These are phyloP conservation scores for Clytia hemisphaerica DNA, from an alignment of 30 jellyfish, hydroid and myxozoan species.

Conservation along the genomic window DNA sequence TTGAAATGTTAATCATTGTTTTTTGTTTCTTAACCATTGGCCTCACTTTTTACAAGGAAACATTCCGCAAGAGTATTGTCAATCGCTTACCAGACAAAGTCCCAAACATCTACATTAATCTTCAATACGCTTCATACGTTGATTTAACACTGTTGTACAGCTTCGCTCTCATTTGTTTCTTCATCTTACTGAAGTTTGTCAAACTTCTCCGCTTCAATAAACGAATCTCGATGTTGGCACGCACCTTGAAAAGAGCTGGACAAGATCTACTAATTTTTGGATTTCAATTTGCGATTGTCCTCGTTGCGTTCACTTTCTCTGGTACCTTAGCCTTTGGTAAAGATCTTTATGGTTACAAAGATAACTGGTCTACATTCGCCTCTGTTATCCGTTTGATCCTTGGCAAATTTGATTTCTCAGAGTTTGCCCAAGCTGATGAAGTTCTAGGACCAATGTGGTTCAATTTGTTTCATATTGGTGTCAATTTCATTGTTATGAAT, in stretches of 20 bases:
- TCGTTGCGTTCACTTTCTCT: conserved; percentile 53
- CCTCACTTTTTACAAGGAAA: conserved; percentile 66
- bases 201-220: conserved; percentile 81
- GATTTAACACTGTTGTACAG: conserved; percentile 56
- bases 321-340: conserved; percentile 75
- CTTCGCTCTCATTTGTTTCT: conserved; percentile 76
- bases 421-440: conserved; percentile 54
- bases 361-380: conserved; percentile 56
- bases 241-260: conserved; percentile 80
- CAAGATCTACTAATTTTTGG: conserved; percentile 76
- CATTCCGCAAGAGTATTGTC: conserved; percentile 62
- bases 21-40: conserved; percentile 85
- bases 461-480: conserved; percentile 53
- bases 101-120: conserved; percentile 70
- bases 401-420: conserved; percentile 72
- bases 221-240: conserved; percentile 75
- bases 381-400: conserved; percentile 74
- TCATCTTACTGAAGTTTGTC: conserved; percentile 75
- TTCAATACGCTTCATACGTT: conserved; percentile 93
- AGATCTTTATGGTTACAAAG: conserved; percentile 59
- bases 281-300: conserved; percentile 70
- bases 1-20: conserved; percentile 49
- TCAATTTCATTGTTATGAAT: conserved; percentile 65
- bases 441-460: conserved; percentile 73
- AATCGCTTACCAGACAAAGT: conserved; percentile 59